These are phyloP conservation scores for Mycteria americana DNA, from an alignment of 2,797 vertebrate genomes.

Conservation along the genomic window DNA sequence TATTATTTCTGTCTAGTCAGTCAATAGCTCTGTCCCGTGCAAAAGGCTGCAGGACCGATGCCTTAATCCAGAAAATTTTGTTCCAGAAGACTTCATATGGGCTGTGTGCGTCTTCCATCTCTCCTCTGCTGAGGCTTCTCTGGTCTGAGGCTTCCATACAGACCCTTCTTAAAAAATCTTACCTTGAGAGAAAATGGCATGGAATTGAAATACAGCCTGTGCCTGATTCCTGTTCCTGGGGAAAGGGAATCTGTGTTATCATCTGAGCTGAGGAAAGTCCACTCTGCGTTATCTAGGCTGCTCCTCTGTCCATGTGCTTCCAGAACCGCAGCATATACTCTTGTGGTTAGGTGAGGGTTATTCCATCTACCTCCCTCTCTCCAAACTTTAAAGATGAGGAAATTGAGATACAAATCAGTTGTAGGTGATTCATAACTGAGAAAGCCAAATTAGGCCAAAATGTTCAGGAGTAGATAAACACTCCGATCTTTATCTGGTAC, in stretches of 20 bases:
- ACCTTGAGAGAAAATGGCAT: not conserved
- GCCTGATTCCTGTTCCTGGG: not conserved
- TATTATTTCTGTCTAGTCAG: not conserved
- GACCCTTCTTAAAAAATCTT: not conserved
- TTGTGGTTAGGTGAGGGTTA: not conserved
- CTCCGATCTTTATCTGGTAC: not conserved
- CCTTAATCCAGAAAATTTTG: not conserved
- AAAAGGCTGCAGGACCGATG: not conserved
- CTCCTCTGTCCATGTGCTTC: not conserved
- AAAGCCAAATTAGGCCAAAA: constrained; percentile 2
- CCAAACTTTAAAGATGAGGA: not conserved
- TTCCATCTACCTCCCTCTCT: not conserved
- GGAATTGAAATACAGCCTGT: not conserved
- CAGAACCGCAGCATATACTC: not conserved
- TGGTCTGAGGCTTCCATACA: not conserved
- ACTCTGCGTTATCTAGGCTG: not conserved
- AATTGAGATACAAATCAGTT: not conserved
- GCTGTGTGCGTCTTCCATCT: not conserved
- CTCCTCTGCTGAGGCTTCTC: not conserved
- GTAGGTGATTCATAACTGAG: constrained; percentile 20
- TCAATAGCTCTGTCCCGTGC: not conserved
- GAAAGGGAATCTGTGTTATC: not conserved
- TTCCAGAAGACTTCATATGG: not conserved
- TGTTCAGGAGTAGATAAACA: constrained; percentile 9
- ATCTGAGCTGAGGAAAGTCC: not conserved